These are phyloP conservation scores for Lanistes nyassanus DNA, from an alignment of 1,140 invertebrate species.

Conservation along the genomic window DNA sequence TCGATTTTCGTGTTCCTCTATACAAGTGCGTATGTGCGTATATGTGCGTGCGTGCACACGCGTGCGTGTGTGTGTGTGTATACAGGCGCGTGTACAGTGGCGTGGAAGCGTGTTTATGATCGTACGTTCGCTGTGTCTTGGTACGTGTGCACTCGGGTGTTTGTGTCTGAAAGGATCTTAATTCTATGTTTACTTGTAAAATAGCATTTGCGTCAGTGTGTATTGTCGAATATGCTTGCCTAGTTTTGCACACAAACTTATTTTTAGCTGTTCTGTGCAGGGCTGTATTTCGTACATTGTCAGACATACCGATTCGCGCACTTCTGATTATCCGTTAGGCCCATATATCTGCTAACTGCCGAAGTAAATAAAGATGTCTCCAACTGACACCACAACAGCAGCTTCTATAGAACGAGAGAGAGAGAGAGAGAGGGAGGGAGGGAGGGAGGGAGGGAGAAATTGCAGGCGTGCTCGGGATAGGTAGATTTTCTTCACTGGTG, in stretches of 20 bases:
- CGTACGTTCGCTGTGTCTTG: background rate
- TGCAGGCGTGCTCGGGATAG: background rate
- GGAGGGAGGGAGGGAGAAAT: conserved; percentile 2
- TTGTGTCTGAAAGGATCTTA: background rate
- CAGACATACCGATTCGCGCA: no score
- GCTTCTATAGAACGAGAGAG: background rate
- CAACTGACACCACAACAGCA: no score
- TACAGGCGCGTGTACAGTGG: background rate
- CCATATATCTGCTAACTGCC: no score
- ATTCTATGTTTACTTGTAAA: background rate
- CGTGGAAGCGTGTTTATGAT: background rate
- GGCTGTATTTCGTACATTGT: no score
- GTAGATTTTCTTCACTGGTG: no score
- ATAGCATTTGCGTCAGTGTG: background rate
- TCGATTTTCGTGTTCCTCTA: background rate
- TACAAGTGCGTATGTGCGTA: background rate
- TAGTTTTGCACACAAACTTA: no score
- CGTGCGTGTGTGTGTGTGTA: background rate
- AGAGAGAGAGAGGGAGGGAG: background rate
- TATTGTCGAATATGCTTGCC: background rate
- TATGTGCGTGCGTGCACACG: conserved; percentile 11
- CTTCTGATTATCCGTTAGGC: no score
- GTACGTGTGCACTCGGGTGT: background rate
- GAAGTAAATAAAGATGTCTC: no score
- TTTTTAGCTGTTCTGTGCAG: no score